These are phyloP conservation scores for Phalacrocorax brasilianus DNA, from an alignment of 2,113 vertebrate genomes.

Conservation along the genomic window DNA sequence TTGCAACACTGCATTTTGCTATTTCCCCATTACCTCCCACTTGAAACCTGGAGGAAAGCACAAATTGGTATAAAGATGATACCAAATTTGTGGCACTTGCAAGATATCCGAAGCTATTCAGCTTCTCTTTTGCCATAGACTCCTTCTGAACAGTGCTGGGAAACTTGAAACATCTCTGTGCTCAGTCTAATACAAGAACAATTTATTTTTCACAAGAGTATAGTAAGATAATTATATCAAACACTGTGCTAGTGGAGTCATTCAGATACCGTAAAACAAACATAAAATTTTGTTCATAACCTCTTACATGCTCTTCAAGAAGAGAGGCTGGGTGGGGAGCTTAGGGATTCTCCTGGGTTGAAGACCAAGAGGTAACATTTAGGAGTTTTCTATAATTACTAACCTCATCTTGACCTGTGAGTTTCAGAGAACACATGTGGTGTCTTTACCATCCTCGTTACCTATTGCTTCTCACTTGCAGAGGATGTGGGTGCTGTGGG, in stretches of 20 bases:
- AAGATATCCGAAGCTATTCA: not conserved
- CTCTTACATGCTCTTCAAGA: not conserved
- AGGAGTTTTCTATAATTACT: not conserved
- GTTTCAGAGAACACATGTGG: not conserved
- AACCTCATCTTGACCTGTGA: not conserved
- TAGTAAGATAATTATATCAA: not conserved
- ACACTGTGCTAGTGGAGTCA: not conserved
- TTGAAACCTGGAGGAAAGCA: not conserved
- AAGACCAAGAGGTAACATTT: not conserved
- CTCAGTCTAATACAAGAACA: not conserved
- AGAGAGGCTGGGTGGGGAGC: not conserved
- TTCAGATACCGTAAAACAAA: not conserved
- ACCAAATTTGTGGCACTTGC: not conserved
- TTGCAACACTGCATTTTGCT: not conserved
- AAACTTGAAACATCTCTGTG: not conserved
- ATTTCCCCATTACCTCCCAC: not conserved
- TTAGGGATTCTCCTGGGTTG: not conserved
- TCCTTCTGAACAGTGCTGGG: not conserved
- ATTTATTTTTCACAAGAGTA: not conserved
- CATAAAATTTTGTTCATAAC: not conserved
- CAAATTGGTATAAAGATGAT: not conserved
- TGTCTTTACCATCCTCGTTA: not conserved
- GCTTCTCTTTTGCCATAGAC: not conserved
- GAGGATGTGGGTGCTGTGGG: constrained; percentile 58
- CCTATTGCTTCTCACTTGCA: constrained; percentile 18